Base-by-base conservation (phyloP, 2,888 invertebrate genomes). In the Drosophila mimetica region DNA sequence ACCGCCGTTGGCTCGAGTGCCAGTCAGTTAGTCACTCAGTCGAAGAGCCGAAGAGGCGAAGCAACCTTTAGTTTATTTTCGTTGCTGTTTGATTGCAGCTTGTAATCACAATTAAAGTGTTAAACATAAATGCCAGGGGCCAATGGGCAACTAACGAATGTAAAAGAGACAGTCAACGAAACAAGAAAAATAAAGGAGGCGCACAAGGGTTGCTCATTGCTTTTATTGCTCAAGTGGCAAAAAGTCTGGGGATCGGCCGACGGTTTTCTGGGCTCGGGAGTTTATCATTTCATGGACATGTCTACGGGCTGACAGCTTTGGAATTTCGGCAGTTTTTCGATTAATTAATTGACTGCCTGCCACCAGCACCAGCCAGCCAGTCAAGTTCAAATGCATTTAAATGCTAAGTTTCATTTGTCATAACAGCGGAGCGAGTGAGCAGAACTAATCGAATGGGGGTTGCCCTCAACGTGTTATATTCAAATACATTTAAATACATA, bases 21-120 rank as follows among this genome's bases (percentile, higher is more conserved):
- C 77, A 78, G 63, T 81, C 71, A 74, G 72, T 72, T 47, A 72
- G 57, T 61, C 55, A 74, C 70, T 73, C 74, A 70, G 65, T 59
- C 69, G 66, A 46, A 42, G 64, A 48, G 59, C 61, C 59, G 58
- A 42, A 44, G 4, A 30, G 30, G n/a, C 18, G 16, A 11, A 51
- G 64, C 54, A 58, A 44, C 52, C 63, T 76, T 70, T 64, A 36
- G 30, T 54, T 57, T 36, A 41, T 59, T 18, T 46, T 18, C 58
- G 28, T 64, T 72, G 71, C 61, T 57, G 63, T 73, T 82, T 76
- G 83, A 82, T 76, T 79, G 84, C 76, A 80, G 83, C 80, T 85
- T 88, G 88, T 83, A 89, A 88, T 89, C 88, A 82, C 89, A 87
- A 89, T 87, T 89, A 86, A 89, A 89, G 89, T 89, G 89, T 88